phyloP scores from a whole-genome alignment of 2,113 vertebrate genomes.

The Chamaea fasciata region DNA sequence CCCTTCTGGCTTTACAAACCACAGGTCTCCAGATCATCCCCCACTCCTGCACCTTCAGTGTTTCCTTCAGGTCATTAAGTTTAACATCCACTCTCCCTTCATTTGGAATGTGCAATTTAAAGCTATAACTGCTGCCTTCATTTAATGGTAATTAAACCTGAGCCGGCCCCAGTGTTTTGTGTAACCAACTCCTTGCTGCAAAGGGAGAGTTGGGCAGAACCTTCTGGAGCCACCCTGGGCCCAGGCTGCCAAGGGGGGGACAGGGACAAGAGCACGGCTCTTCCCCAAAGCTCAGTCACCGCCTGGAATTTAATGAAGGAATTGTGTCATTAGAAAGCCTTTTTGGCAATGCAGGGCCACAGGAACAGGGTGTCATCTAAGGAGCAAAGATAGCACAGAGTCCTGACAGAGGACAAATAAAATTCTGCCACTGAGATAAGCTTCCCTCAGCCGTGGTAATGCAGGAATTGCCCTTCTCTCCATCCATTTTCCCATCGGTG shows the following conservation, averaged over 20 bases:
- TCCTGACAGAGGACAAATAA: neutral
- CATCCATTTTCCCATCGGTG: neutral
- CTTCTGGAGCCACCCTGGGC: neutral
- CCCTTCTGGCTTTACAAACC: neutral
- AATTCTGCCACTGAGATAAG: neutral
- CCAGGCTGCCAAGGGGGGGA: neutral
- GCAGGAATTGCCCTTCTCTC: neutral
- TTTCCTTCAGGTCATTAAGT: conserved; percentile 60
- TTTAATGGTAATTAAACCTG: conserved; percentile 31
- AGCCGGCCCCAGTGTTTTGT: neutral
- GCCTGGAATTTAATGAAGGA: neutral
- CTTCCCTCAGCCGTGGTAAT: neutral
- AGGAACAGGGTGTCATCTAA: neutral
- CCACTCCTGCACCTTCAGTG: neutral
- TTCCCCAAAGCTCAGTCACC: neutral
- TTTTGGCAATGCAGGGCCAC: neutral
- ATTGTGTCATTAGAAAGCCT: neutral
- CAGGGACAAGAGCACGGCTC: neutral
- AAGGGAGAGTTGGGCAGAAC: neutral
- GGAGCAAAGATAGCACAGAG: neutral
- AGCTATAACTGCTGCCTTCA: conserved; percentile 37
- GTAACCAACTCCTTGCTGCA: neutral
- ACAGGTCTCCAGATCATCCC: neutral
- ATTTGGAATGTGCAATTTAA: conserved; percentile 57
- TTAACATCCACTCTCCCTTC: conserved; percentile 59